These are phyloP conservation scores for Ptychobarbus kaznakovi DNA, from an alignment of 2,797 vertebrate genomes.

Conservation along the genomic window DNA sequence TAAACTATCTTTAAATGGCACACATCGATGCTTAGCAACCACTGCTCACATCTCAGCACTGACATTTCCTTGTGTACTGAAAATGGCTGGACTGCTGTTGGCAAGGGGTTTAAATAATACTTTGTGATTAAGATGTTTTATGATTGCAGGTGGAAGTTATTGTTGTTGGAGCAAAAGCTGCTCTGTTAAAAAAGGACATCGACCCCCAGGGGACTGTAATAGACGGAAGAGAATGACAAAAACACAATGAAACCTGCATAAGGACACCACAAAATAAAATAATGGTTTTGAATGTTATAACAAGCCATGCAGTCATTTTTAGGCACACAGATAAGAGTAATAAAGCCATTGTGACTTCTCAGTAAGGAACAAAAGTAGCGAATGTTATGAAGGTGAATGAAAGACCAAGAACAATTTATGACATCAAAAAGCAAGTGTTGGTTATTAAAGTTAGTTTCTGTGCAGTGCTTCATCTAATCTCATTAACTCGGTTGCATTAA, in stretches of 20 bases:
- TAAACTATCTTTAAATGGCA: constrained; percentile 23
- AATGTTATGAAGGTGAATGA: background rate
- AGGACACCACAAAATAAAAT: background rate
- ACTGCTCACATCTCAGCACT: background rate
- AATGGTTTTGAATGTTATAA: background rate
- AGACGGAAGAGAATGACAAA: background rate
- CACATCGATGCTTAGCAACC: constrained; percentile 4
- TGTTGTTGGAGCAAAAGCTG: background rate
- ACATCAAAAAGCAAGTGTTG: background rate
- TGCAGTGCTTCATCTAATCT: background rate
- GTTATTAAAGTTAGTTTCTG: background rate
- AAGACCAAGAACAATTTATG: background rate
- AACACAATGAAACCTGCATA: constrained; percentile 3
- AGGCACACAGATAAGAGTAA: background rate
- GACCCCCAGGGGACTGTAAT: background rate
- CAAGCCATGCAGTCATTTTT: background rate
- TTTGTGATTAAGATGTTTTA: constrained; percentile 20
- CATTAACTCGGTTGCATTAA: background rate
- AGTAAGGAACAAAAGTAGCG: background rate
- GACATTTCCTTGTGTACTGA: background rate
- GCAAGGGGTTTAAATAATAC: background rate
- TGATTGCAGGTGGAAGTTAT: background rate
- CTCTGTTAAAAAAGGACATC: background rate
- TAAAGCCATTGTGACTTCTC: background rate
- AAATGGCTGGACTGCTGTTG: constrained; percentile 10